Conservation (phyloP, 2,797 vertebrate genomes). For the Paedocypris micromegethes region DNA sequence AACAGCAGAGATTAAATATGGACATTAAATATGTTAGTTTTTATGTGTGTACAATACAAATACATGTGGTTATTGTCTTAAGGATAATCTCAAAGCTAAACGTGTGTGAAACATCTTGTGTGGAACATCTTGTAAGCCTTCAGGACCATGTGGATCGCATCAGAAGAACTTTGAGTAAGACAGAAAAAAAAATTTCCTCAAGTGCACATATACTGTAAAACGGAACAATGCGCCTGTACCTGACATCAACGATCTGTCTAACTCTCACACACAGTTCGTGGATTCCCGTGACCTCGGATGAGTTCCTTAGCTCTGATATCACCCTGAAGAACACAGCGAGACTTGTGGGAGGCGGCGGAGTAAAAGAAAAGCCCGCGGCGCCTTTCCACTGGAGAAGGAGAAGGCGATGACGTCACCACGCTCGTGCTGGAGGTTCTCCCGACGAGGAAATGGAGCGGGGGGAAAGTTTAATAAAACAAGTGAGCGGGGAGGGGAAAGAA, state of each 20-base stretch:
- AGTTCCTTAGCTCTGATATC: conserved; percentile 4
- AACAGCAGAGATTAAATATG: no score
- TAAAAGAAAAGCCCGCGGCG: conserved; percentile 40
- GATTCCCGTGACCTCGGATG: neutral
- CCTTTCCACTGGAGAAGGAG: conserved; percentile 42
- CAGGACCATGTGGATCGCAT: no score
- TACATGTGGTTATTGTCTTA: no score
- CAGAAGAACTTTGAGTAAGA: no score
- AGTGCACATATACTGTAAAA: neutral
- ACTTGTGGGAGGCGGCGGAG: conserved; percentile 27
- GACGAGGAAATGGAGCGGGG: conserved; percentile 26
- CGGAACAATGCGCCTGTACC: neutral
- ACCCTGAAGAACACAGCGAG: conserved; percentile 31
- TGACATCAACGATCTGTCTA: neutral
- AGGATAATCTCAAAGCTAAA: no score
- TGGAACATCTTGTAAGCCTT: no score
- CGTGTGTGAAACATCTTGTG: no score
- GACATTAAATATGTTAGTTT: no score
- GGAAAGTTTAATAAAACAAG: conserved; percentile 53
- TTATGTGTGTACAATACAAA: no score
- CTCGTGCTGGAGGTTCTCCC: conserved; percentile 52
- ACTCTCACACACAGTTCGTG: neutral
- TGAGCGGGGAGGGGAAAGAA: conserved; percentile 48
- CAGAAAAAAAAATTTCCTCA: no score
- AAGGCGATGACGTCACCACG: conserved; percentile 63